Conservation (phyloP, 1,140 invertebrate genomes). For the Mya arenaria region DNA sequence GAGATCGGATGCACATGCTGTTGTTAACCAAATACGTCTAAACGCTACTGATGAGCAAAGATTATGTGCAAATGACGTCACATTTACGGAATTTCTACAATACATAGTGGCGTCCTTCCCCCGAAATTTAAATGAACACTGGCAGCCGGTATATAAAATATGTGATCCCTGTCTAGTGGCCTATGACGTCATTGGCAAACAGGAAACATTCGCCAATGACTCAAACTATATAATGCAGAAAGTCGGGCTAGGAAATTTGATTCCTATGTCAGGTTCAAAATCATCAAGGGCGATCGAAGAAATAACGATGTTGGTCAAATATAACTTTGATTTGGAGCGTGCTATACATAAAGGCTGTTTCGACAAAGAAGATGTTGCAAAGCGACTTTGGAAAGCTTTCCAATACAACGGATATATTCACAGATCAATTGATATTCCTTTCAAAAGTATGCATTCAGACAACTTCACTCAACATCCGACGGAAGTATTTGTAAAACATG, state of each 20-base stretch:
- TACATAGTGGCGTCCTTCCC: background rate
- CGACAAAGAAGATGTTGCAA: background rate
- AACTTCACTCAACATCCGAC: background rate
- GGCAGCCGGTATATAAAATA: conserved; percentile 54
- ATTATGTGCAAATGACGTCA: conserved; percentile 31
- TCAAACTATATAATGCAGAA: conserved; percentile 50
- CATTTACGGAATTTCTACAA: conserved; percentile 60
- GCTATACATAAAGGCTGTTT: background rate
- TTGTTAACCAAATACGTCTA: background rate
- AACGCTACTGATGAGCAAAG: background rate
- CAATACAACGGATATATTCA: conserved; percentile 25
- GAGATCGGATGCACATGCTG: background rate
- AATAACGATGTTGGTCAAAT: background rate
- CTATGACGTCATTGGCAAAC: conserved; percentile 61
- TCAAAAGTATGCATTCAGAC: background rate
- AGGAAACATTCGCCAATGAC: conserved; percentile 58
- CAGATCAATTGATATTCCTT: background rate
- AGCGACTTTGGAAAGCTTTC: conserved; percentile 22
- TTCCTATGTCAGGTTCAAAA: background rate
- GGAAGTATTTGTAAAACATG: background rate
- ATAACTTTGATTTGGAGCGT: conserved; percentile 17
- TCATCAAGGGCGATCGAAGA: background rate
- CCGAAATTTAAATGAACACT: conserved; percentile 42
- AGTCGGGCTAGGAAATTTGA: background rate
- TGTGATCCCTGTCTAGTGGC: conserved; percentile 61